Evolutionary conservation across 2,113 vertebrate genomes (phyloP), one percentile per base, ranked within the genome.

Genomic region (Chionis minor): DNA sequence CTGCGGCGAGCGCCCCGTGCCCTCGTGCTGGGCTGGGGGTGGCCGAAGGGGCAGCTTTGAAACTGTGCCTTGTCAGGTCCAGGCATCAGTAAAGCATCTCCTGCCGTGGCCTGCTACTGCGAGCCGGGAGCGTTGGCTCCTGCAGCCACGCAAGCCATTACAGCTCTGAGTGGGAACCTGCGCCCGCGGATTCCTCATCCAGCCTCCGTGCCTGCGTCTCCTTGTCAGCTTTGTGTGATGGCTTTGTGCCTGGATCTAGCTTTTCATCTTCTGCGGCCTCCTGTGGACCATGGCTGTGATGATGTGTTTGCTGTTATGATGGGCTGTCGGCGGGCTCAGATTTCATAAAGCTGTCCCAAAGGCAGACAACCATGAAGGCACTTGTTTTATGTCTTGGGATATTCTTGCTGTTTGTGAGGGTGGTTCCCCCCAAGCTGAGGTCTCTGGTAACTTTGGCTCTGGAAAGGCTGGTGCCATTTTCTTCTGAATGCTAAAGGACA

Each of bases 81-180:
- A 81, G 80, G 51, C 4, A 1, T 35, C 8, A 45, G 4, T 6
- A 11, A 87, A 87, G 30, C 35, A 4, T 32, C 47, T 86, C 63
- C 63, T 1, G 4, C 75, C 0, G 0, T 22, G 42, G 14, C 14
- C 38, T 16, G 44, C 38, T 63, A 9, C 45, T 30, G 62, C 21
- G 44, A 63, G 0, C 35, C 2, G 3, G 55, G 49, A 61, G 33
- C 3, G 1, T 9, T 59, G 69, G 18, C 35, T 40, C 59, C 69
- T 63, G 69, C 77, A 59, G 72, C 65, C 9, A 1, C 42, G 11
- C 17, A 8, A 17, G 72, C 35, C 23, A 4, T 49, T 33, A 9
- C 58, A 18, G 58, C 72, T 88, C 71, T 3, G 59, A 45, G 58
- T 15, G 15, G 40, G 54, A 42, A 42, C 19, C 54, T 77, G 75